phyloP scores from a whole-genome alignment of 2,888 invertebrate genomes.

The Papilio protenor region DNA sequence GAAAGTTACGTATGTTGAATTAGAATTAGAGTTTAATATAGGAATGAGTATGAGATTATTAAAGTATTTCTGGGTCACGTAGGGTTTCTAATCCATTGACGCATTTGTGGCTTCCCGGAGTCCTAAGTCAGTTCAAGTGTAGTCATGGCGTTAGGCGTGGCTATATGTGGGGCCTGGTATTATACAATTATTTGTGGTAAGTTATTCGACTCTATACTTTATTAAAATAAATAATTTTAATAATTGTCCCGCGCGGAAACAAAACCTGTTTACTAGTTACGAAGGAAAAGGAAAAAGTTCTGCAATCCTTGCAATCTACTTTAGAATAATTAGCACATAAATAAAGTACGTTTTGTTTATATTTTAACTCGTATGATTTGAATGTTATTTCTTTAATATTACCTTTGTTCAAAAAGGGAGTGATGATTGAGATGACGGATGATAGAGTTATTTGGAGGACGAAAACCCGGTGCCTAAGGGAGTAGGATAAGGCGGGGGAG shows the following conservation, averaged over 20 bases:
- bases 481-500: no score
- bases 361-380: no score
- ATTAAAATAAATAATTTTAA: conserved; percentile 1
- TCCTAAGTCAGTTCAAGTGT: conserved; percentile 55
- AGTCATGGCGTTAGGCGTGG: conserved; percentile 72
- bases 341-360: no score
- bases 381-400: no score
- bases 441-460: no score
- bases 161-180: conserved; percentile 76
- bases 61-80: conserved; percentile 53
- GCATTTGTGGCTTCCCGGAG: conserved; percentile 64
- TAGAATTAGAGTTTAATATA: conserved; percentile 1
- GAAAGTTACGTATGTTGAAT: not conserved
- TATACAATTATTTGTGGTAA: conserved; percentile 77
- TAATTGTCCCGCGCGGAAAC: not conserved
- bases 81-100: conserved; percentile 72
- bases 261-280: not conserved
- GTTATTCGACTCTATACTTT: conserved; percentile 44
- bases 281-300: not conserved
- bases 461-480: no score
- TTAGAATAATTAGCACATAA: no score
- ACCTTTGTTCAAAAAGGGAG: no score
- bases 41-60: not conserved
- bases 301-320: not conserved
- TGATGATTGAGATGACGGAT: no score